Percentiles rank a stretch among this genome's conserved stretches.
Conservation (phyloP, 2,797 vertebrate genomes). For the Enteromius argenteus region DNA sequence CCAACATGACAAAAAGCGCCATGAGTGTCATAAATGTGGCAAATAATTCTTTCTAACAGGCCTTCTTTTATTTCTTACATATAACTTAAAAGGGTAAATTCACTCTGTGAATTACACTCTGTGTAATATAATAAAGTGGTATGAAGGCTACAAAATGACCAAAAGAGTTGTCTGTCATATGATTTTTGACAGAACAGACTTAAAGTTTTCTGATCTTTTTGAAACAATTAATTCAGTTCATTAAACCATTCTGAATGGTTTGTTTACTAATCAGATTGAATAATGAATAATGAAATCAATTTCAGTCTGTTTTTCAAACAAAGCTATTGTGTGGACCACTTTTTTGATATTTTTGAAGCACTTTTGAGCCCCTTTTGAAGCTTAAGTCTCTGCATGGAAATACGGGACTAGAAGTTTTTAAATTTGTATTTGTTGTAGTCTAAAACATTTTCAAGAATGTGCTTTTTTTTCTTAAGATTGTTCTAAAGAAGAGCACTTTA, state of each 20-base stretch:
- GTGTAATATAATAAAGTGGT: neutral
- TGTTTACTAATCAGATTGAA: neutral
- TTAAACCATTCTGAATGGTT: neutral
- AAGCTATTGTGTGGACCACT: neutral
- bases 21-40: neutral
- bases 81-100: neutral
- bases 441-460: neutral
- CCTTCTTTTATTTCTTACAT: neutral
- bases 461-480: neutral
- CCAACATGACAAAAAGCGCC: neutral
- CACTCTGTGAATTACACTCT: too few species aligned
- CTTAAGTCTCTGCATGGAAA: neutral
- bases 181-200: neutral
- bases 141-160: neutral
- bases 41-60: neutral
- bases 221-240: neutral
- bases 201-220: neutral
- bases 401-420: neutral
- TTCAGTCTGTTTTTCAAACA: neutral
- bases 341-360: neutral
- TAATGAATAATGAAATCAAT: neutral
- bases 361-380: neutral
- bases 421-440: neutral
- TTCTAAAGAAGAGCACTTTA: neutral
- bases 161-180: neutral